Conservation (phyloP, 1,140 invertebrate species). For the Drosophila pectinifera region DNA sequence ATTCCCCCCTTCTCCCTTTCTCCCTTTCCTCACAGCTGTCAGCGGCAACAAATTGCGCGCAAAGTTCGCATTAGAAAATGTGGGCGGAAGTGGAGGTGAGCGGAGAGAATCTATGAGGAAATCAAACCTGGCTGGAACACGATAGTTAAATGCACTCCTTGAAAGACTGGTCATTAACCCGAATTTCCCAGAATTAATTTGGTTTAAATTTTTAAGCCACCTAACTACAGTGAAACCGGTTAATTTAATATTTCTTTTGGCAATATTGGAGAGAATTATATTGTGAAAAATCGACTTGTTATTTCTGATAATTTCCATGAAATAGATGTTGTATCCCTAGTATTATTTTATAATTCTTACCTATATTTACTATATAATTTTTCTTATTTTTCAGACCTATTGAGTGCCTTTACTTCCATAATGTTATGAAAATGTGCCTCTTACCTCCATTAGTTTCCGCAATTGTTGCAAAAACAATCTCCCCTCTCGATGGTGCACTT, state of each 20-base stretch:
- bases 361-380: background rate
- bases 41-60: slow-evolving; percentile 79
- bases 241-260: background rate
- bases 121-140: slow-evolving; percentile 10
- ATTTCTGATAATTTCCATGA: background rate
- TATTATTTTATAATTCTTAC: background rate
- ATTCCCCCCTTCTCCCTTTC: slow-evolving; percentile 51
- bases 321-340: too few relatives aligned
- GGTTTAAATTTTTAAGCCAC: accelerated
- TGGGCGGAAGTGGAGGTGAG: slow-evolving; percentile 32
- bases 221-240: too few relatives aligned
- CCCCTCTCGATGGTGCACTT: slow-evolving; percentile 23
- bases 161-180: background rate
- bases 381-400: too few relatives aligned
- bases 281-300: background rate
- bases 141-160: slow-evolving; percentile 36
- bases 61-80: slow-evolving; percentile 80
- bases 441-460: background rate
- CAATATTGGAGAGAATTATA: background rate
- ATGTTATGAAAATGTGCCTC: background rate
- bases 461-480: slow-evolving; percentile 12
- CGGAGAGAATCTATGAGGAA: slow-evolving; percentile 27
- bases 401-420: too few relatives aligned
- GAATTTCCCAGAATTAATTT: background rate
- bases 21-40: slow-evolving; percentile 75